Evolutionary conservation across 2,888 invertebrate species (phyloP).

Genomic region (Amiota communis): DNA sequence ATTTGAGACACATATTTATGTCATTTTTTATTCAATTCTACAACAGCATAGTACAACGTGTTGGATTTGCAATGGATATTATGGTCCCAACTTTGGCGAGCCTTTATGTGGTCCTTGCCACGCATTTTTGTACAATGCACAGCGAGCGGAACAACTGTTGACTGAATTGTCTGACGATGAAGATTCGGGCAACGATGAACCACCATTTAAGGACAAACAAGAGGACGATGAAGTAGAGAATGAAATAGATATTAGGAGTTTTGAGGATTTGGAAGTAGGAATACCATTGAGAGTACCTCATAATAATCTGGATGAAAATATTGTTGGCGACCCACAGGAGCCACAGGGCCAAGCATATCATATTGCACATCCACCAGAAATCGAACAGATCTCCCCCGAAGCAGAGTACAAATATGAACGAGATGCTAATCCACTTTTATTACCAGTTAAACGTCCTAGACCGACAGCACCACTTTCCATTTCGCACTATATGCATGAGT

Average conservation of each 20-base stretch:
- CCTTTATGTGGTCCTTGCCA: conserved; percentile 94
- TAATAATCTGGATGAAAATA: conserved; percentile 4
- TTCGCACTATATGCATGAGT: conserved; percentile 67
- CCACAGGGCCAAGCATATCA: conserved; percentile 9
- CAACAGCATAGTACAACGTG: conserved; percentile 75
- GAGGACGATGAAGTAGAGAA: conserved; percentile 69
- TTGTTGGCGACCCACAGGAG: background rate
- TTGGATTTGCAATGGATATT: conserved; percentile 91
- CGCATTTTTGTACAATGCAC: conserved; percentile 89
- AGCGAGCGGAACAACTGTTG: conserved; percentile 67
- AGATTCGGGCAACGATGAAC: conserved; percentile 96
- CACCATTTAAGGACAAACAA: conserved; percentile 74
- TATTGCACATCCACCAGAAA: conserved; percentile 1
- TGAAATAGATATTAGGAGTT: conserved; percentile 63
- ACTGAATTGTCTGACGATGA: conserved; percentile 81
- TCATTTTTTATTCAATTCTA: conserved; percentile 13
- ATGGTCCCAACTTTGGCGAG: conserved; percentile 92
- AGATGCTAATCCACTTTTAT: conserved; percentile 53
- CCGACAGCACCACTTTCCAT: conserved; percentile 66
- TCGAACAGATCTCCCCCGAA: conserved; percentile 50
- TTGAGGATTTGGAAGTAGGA: conserved; percentile 60
- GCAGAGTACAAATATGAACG: conserved; percentile 54
- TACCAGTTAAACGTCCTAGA: conserved; percentile 65
- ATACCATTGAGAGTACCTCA: conserved; percentile 33
- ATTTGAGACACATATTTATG: conserved; percentile 32